These are phyloP conservation scores for Danio jaintianensis DNA, from an alignment of 2,797 vertebrate species.

Conservation along the genomic window DNA sequence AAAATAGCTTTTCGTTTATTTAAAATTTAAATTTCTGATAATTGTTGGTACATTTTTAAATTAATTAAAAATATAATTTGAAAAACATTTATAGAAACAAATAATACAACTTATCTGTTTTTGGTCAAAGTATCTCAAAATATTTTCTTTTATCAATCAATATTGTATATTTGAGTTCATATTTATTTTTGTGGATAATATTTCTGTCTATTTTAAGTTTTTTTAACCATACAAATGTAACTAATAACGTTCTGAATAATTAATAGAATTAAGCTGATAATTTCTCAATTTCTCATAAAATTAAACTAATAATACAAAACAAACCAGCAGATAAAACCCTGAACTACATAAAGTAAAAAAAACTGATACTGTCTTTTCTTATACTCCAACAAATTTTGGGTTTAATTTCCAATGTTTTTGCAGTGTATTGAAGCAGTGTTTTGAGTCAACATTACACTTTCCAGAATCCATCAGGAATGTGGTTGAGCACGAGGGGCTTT, in stretches of 20 bases:
- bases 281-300: background rate
- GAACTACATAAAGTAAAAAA: no score
- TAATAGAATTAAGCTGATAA: background rate
- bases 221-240: background rate
- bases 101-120: background rate
- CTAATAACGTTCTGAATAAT: background rate
- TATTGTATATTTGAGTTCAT: background rate
- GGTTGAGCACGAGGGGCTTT: slow-evolving; percentile 44
- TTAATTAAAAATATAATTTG: no score
- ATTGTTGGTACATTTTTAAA: no score
- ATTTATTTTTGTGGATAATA: background rate
- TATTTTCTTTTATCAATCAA: background rate
- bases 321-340: background rate
- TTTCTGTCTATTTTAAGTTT: background rate
- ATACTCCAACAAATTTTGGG: background rate
- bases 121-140: background rate
- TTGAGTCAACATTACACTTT: slow-evolving; percentile 47
- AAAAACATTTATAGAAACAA: no score
- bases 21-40: no score
- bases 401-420: background rate
- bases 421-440: background rate
- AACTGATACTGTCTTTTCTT: no score
- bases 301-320: background rate
- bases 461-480: slow-evolving; percentile 49
- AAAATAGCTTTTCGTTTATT: no score